Base-by-base conservation (phyloP, 2,797 vertebrate genomes). In the Mormyrops boulengeri region DNA sequence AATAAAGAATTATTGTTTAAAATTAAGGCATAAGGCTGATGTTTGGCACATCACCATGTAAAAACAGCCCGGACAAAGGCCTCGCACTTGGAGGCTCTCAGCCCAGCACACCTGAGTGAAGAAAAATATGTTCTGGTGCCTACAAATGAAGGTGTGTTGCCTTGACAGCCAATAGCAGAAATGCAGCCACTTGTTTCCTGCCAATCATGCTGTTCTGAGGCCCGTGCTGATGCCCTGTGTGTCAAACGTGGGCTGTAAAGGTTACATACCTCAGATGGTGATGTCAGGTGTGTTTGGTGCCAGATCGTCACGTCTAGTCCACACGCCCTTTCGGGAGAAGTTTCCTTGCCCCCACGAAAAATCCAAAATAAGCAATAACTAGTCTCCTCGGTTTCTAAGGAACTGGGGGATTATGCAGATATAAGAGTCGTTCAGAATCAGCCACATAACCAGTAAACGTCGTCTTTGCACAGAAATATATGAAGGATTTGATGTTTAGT, bases 181-280 rank as follows among this genome's bases (percentile, higher is more conserved):
- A 91, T 91, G 41, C 14, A 90, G 88, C 88, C 90, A 91, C 92
- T 95, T 93, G 92, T 94, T 96, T 94, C 89, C 92, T 92, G 92
- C n/a, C 89, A 92, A 91, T 94, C 92, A 93, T 91, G 94, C 91
- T 91, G 89, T 91, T 88, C 4, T 41, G 89, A 89, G 92, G 90
- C 90, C 85, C 89, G 26, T 87, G 92, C 90, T 92, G 52, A 26
- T 91, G 91, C 60, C 91, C 44, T 73, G 57, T 90, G 92, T 73
- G 19, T 88, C 88, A 91, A 87, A 73, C 87, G 57, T 77, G 9
- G 88, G 91, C 90, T 90, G 91, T 90, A 92, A 34, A 91, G 91
- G 91, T 89, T 89, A 66, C 88, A 93, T 93, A 90, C 89, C 91
- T 91, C 66, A 88, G 82, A 91, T 91, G 14, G 55, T 90, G 53